These are phyloP conservation scores for Charina bottae DNA, from an alignment of 2,113 vertebrate species.

Conservation along the genomic window DNA sequence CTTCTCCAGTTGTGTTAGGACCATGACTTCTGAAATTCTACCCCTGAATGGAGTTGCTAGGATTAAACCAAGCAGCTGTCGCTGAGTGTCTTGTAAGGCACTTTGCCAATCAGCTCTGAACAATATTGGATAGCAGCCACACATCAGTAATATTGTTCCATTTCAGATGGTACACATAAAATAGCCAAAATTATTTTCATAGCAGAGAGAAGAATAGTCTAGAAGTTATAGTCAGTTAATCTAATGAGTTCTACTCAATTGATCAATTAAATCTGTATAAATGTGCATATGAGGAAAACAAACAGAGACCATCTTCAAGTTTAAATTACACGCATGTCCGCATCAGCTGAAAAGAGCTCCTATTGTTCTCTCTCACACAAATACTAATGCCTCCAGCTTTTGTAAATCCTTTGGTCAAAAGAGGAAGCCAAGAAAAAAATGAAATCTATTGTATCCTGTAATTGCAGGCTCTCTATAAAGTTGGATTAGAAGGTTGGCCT, in stretches of 20 bases:
- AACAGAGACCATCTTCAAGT: neutral
- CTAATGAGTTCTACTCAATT: neutral
- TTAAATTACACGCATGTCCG: neutral
- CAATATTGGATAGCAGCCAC: neutral
- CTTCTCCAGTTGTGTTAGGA: neutral
- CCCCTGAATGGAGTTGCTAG: neutral
- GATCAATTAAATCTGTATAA: neutral
- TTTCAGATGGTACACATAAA: neutral
- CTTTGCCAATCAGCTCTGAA: neutral
- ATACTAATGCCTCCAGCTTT: neutral
- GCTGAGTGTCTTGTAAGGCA: neutral
- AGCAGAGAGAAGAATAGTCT: neutral
- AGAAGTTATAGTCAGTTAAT: conserved; percentile 1
- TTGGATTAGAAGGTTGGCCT: neutral
- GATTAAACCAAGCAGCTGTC: neutral
- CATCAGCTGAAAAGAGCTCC: neutral
- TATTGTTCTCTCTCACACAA: neutral
- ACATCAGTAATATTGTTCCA: neutral
- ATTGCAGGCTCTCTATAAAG: neutral
- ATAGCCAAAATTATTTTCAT: neutral
- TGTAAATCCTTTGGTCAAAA: neutral
- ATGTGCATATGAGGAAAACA: neutral
- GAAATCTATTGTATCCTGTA: neutral
- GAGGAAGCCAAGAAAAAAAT: neutral
- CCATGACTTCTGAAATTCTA: neutral